Conservation (phyloP, 2,797 vertebrate species). For the Pipistrellus pipistrellus region DNA sequence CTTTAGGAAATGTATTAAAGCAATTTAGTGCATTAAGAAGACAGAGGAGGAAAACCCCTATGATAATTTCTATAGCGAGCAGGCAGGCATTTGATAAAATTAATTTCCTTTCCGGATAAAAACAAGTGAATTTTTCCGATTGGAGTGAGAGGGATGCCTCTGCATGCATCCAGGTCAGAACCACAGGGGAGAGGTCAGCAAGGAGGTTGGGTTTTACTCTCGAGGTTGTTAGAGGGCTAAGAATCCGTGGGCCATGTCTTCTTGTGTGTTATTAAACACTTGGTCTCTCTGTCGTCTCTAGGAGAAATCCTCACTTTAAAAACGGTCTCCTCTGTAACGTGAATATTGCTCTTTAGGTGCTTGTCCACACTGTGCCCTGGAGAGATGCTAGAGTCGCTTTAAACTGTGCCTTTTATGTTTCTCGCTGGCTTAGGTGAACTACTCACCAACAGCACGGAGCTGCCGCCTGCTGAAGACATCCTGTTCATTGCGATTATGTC, state of each 20-base stretch:
- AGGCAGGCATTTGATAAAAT: neutral
- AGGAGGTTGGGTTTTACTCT: neutral
- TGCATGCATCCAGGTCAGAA: neutral
- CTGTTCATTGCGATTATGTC: neutral
- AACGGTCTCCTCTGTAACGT: neutral
- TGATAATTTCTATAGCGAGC: neutral
- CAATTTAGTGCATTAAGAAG: neutral
- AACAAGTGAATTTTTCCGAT: neutral
- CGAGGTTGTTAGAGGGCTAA: neutral
- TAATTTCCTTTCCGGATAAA: neutral
- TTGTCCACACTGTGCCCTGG: neutral
- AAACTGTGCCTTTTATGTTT: neutral
- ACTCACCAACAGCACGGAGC: neutral
- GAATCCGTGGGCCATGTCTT: neutral
- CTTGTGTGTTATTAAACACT: neutral
- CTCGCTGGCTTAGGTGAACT: neutral
- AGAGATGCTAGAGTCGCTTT: neutral
- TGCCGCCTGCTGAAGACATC: neutral
- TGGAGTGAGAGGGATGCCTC: neutral
- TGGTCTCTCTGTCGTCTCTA: neutral
- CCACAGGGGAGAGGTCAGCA: neutral
- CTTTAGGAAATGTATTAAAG: neutral
- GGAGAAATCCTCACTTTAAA: slow-evolving; percentile 12
- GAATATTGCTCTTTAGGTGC: neutral
- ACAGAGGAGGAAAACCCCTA: neutral